A percentile compares a stretch with the other conserved stretches of the same genome.
Evolutionary conservation across 2,113 vertebrate genomes (phyloP).

Genomic region (Rhineura floridana): DNA sequence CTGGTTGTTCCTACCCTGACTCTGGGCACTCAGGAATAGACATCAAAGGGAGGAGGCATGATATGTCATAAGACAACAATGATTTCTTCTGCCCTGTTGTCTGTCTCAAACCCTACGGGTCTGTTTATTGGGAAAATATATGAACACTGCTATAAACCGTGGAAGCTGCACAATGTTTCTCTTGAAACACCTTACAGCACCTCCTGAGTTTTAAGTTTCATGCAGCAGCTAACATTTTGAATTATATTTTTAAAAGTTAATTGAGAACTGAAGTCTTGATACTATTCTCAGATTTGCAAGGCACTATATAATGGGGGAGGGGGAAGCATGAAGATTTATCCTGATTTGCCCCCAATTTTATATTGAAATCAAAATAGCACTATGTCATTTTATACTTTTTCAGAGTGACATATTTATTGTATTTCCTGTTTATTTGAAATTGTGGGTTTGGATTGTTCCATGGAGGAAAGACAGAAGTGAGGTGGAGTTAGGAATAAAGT

Average conservation of each 20-base stretch:
- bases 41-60: too few relatives aligned
- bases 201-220: background rate
- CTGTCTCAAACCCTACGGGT: background rate
- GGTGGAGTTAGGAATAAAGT: background rate
- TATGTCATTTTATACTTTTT: background rate
- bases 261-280: background rate
- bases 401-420: background rate
- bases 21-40: background rate
- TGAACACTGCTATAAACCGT: background rate
- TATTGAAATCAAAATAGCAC: background rate
- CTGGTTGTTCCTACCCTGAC: background rate
- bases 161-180: background rate
- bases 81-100: background rate
- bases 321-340: too few relatives aligned
- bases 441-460: background rate
- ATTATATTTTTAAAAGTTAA: background rate
- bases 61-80: background rate
- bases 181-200: background rate
- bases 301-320: background rate
- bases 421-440: background rate
- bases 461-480: background rate
- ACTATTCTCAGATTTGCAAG: background rate
- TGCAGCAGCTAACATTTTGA: background rate
- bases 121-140: background rate
- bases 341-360: background rate